Conservation (phyloP, 2,797 vertebrate genomes). For the Sitta carolinensis region DNA sequence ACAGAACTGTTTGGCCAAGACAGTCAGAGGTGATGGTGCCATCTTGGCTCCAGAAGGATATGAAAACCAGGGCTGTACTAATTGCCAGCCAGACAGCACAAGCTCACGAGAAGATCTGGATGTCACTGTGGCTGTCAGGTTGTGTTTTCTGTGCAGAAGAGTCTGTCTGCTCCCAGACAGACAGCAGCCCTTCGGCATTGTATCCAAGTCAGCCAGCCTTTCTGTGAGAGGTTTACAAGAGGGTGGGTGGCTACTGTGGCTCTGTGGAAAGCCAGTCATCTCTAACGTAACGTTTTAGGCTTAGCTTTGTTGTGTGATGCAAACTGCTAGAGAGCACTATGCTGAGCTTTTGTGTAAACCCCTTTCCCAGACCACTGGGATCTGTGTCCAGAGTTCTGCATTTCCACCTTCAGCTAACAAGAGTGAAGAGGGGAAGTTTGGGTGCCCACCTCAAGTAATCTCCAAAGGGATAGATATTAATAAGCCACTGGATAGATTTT, state of each 20-base stretch:
- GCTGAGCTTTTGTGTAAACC: neutral
- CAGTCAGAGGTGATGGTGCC: neutral
- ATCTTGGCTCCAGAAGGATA: neutral
- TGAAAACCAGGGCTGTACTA: neutral
- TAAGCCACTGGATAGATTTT: neutral
- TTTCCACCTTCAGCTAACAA: rapidly evolving
- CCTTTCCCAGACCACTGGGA: neutral
- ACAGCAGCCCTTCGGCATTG: neutral
- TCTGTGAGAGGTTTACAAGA: rapidly evolving
- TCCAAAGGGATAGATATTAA: neutral
- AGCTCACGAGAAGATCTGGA: neutral
- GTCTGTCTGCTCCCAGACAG: neutral
- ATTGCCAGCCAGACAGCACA: neutral
- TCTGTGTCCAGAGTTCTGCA: neutral
- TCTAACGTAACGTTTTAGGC: neutral
- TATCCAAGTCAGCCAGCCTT: neutral
- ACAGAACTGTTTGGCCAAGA: neutral
- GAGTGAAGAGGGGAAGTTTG: neutral
- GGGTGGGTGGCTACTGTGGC: neutral
- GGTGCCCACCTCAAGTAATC: neutral
- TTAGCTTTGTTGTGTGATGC: neutral
- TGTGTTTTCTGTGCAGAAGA: neutral
- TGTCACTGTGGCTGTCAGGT: rapidly evolving
- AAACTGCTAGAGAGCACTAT: rapidly evolving
- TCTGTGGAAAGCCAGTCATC: neutral